A percentile compares a stretch with the other conserved stretches of the same genome.
Conservation (phyloP, 2,888 invertebrate species). For the Acronicta leporina region DNA sequence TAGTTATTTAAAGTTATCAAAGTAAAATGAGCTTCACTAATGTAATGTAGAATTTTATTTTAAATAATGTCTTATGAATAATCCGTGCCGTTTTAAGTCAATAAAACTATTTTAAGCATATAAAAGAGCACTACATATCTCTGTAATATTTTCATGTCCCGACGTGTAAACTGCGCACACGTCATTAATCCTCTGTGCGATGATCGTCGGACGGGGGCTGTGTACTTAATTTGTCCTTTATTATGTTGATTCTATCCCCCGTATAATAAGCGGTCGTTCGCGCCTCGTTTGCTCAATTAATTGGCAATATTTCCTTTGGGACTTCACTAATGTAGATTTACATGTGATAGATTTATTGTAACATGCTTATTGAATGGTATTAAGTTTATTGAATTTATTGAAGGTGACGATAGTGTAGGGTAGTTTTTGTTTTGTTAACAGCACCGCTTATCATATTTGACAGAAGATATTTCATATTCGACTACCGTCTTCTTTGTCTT, state of each 20-base stretch:
- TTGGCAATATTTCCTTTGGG: conserved; percentile 77
- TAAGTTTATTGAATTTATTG: conserved; percentile 35
- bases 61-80: too few relatives aligned
- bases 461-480: background rate
- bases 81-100: too few relatives aligned
- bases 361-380: conserved; percentile 34
- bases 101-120: too few relatives aligned
- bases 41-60: too few relatives aligned
- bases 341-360: conserved; percentile 52
- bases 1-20: too few relatives aligned
- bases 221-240: conserved; percentile 78
- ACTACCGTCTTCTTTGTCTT: too few relatives aligned
- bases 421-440: background rate
- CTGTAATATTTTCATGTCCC: conserved; percentile 31
- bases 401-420: background rate
- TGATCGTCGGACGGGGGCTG: conserved; percentile 63
- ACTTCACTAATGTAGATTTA: conserved; percentile 56
- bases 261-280: conserved; percentile 65
- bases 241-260: conserved; percentile 66
- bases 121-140: background rate
- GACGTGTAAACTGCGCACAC: conserved; percentile 59
- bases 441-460: background rate
- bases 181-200: conserved; percentile 68
- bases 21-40: too few relatives aligned
- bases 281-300: conserved; percentile 77